phyloP scores from a whole-genome alignment of 2,888 invertebrate genomes.

The Argyresthia albistria region DNA sequence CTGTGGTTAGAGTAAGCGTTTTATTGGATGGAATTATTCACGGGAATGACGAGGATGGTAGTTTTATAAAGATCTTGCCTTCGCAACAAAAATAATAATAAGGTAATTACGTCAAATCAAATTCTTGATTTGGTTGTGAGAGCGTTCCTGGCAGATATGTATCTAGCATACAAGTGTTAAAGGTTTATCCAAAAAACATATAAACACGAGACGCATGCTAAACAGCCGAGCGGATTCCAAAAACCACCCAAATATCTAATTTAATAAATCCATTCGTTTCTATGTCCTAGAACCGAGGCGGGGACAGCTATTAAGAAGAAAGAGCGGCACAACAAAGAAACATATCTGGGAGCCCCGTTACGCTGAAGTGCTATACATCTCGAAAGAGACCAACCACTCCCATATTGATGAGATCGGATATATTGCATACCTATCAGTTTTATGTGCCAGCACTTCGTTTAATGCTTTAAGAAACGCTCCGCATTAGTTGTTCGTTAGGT shows the following conservation, averaged over 20 bases:
- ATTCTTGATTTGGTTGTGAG: background rate
- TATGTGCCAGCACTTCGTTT: slow-evolving; percentile 59
- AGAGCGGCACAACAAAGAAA: background rate
- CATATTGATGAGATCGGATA: slow-evolving; percentile 50
- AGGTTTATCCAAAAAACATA: no score
- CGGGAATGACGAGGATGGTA: slow-evolving; percentile 21
- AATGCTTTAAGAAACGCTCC: slow-evolving; percentile 58
- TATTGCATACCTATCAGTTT: slow-evolving; percentile 66
- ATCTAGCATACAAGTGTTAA: background rate
- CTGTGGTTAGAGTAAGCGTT: slow-evolving; percentile 24
- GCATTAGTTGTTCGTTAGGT: slow-evolving; percentile 40
- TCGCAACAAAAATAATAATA: no score
- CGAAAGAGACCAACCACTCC: slow-evolving; percentile 29
- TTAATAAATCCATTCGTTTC: slow-evolving; percentile 21
- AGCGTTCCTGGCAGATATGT: background rate
- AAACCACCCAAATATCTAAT: no score
- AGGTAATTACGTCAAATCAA: background rate
- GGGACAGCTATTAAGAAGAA: background rate
- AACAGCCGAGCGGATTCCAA: no score
- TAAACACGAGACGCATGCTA: no score
- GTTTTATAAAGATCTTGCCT: no score
- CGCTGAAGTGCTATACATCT: slow-evolving; percentile 7
- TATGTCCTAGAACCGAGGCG: slow-evolving; percentile 2
- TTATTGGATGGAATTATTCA: slow-evolving; percentile 54
- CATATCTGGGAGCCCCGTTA: background rate